These are phyloP conservation scores for Whitmania pigra DNA, from an alignment of 1,140 invertebrate genomes.

Conservation along the genomic window DNA sequence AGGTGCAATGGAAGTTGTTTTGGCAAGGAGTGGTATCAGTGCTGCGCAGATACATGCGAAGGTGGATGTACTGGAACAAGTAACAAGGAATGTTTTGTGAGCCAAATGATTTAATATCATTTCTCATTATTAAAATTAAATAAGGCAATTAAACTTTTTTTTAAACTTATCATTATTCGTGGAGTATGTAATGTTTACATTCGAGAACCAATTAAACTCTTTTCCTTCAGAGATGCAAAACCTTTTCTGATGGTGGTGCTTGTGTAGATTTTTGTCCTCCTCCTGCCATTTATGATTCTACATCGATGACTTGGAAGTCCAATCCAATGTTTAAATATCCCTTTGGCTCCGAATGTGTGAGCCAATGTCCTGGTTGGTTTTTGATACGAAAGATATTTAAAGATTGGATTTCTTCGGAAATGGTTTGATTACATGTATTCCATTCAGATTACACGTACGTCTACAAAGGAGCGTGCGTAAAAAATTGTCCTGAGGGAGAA, in stretches of 20 bases:
- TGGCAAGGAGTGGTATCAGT: conserved; percentile 70
- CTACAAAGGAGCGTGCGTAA: conserved; percentile 82
- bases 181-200: background rate
- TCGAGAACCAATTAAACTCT: background rate
- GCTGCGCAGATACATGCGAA: conserved; percentile 89
- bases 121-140: background rate
- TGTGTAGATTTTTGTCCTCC: conserved; percentile 89
- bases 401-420: no score
- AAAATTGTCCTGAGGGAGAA: conserved; percentile 60
- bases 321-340: conserved; percentile 90
- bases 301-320: conserved; percentile 72
- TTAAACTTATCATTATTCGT: no score
- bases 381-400: no score
- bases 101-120: background rate
- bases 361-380: conserved; percentile 59
- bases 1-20: conserved; percentile 88
- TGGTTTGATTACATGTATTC: no score
- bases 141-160: background rate
- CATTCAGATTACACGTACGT: conserved; percentile 68
- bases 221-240: conserved; percentile 62
- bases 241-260: conserved; percentile 84
- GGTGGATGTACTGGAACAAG: conserved; percentile 84
- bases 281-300: conserved; percentile 65
- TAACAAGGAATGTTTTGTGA: conserved; percentile 73
- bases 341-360: conserved; percentile 86